These are phyloP conservation scores for Trisateles emortualis DNA, from an alignment of 2,888 invertebrate species.

Conservation along the genomic window DNA sequence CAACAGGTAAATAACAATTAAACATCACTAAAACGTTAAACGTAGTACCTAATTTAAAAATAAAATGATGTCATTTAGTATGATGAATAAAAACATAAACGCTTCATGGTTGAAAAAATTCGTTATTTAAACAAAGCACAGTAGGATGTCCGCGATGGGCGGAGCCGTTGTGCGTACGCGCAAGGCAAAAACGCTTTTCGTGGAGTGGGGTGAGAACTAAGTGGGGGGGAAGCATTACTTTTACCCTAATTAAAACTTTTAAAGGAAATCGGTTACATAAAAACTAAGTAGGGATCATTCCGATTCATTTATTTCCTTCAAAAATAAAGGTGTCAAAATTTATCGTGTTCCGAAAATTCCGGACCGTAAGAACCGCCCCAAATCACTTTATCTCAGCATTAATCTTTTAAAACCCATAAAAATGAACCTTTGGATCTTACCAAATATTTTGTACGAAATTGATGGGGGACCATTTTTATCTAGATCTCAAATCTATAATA, in stretches of 20 bases:
- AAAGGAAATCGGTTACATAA: slow-evolving; percentile 26
- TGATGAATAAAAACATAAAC: slow-evolving; percentile 38
- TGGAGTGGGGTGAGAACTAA: slow-evolving; percentile 49
- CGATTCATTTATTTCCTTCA: slow-evolving; percentile 41
- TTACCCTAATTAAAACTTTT: slow-evolving; percentile 47
- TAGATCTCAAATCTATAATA: slow-evolving; percentile 70
- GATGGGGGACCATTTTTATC: slow-evolving; percentile 82
- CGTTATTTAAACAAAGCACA: slow-evolving; percentile 66
- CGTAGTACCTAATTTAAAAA: slow-evolving; percentile 20
- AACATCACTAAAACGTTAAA: slow-evolving; percentile 1
- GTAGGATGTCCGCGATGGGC: slow-evolving; percentile 72
- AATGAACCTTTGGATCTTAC: slow-evolving; percentile 81
- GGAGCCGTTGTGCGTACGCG: slow-evolving; percentile 68
- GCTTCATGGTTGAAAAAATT: slow-evolving; percentile 64
- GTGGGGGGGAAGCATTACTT: slow-evolving; percentile 45
- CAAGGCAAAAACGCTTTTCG: slow-evolving; percentile 44
- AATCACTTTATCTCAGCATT: slow-evolving; percentile 81
- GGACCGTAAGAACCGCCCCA: slow-evolving; percentile 68
- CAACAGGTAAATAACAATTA: slow-evolving; percentile 20
- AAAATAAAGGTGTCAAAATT: slow-evolving; percentile 73
- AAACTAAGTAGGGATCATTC: slow-evolving; percentile 34
- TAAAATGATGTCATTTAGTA: slow-evolving; percentile 30
- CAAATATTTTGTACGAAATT: slow-evolving; percentile 85
- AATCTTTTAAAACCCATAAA: slow-evolving; percentile 82
- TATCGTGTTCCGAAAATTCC: slow-evolving; percentile 74